These are phyloP conservation scores for Cyprinodon tularosa DNA, from an alignment of 2,113 vertebrate genomes.

Conservation along the genomic window DNA sequence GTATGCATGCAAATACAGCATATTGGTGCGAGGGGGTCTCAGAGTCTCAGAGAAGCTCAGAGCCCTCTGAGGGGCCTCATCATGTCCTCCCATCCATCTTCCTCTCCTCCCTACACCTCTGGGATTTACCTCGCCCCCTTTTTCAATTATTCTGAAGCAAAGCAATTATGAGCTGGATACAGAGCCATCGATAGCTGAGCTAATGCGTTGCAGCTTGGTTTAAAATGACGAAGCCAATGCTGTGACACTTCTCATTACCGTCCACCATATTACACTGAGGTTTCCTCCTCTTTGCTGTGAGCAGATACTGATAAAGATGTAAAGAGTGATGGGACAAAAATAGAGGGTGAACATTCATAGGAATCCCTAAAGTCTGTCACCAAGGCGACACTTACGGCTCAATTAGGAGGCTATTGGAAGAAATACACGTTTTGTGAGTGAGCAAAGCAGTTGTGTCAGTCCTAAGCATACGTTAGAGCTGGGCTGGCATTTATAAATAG, in stretches of 20 bases:
- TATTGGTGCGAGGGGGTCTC: not conserved
- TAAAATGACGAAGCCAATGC: conserved; percentile 25
- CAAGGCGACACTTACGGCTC: conserved; percentile 1
- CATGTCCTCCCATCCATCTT: conserved; percentile 58
- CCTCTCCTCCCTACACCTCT: conserved; percentile 43
- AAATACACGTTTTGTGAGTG: not conserved
- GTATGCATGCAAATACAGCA: not conserved
- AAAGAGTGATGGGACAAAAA: not conserved
- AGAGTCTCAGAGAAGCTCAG: not conserved
- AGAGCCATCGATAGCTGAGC: conserved; percentile 28
- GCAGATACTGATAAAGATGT: conserved; percentile 28
- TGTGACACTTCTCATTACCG: conserved; percentile 62
- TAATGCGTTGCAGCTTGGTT: conserved; percentile 55
- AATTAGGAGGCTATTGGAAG: not conserved
- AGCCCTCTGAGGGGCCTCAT: conserved; percentile 21
- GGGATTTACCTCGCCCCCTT: conserved; percentile 50
- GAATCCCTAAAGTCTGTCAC: conserved; percentile 1
- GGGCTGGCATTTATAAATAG: conserved; percentile 2
- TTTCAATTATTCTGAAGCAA: conserved; percentile 69
- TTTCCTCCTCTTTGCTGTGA: conserved; percentile 25
- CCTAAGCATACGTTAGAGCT: not conserved
- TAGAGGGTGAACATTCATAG: conserved; percentile 3
- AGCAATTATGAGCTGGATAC: conserved; percentile 62
- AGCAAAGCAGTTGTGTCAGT: not conserved
- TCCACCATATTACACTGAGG: conserved; percentile 25